phyloP scores from a whole-genome alignment of 2,797 vertebrate species.

The Channallabes apus region DNA sequence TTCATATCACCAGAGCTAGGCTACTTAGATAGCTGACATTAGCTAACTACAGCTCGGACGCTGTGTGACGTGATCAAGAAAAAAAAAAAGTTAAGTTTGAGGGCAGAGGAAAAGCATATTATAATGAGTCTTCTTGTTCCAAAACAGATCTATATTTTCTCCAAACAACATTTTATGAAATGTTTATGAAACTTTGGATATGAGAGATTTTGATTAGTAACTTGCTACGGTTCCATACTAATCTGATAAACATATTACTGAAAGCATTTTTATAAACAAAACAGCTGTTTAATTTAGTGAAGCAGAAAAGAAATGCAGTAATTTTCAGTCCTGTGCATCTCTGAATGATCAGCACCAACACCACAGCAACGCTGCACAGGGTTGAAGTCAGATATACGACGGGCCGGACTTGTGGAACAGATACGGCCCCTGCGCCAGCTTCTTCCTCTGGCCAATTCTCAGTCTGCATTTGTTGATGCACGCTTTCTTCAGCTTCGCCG shows the following conservation, averaged over 20 bases:
- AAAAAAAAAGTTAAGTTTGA: background rate
- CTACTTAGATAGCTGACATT: background rate
- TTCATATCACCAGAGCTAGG: background rate
- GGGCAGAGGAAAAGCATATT: background rate
- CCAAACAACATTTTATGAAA: background rate
- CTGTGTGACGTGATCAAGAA: background rate
- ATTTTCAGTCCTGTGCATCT: background rate
- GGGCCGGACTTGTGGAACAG: constrained; percentile 50
- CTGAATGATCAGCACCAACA: background rate
- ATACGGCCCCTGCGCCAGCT: constrained; percentile 52
- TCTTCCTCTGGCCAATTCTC: constrained; percentile 59
- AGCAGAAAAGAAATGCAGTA: background rate
- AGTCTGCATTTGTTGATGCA: constrained; percentile 62
- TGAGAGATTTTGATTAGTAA: background rate
- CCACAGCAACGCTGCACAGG: background rate
- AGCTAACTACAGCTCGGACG: background rate
- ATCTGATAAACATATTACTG: background rate
- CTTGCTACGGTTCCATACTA: background rate
- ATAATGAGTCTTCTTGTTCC: background rate
- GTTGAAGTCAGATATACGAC: constrained; percentile 44
- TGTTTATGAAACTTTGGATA: background rate
- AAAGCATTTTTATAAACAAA: background rate
- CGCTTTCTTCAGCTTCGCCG: constrained; percentile 61
- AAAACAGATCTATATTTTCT: background rate
- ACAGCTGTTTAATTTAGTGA: too few species aligned